Evolutionary conservation across 2,113 vertebrate genomes (phyloP).

Genomic region (Nothobranchius furzeri): DNA sequence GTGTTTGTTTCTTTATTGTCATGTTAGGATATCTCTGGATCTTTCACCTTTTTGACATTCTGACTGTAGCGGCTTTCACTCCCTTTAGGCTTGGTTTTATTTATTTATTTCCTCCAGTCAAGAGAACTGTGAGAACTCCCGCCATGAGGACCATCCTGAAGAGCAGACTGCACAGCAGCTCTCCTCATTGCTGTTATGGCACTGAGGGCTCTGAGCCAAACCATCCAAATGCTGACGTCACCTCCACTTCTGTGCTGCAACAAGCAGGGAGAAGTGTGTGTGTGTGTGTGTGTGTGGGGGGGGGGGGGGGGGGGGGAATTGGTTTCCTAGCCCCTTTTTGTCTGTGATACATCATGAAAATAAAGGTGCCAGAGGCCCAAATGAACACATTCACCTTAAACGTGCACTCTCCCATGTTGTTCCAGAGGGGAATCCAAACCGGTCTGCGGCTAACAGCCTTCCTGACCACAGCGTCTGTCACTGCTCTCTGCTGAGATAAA

Average conservation of each 20-base stretch:
- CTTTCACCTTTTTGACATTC: not conserved
- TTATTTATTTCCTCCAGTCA: conserved; percentile 8
- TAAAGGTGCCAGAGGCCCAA: conserved; percentile 76
- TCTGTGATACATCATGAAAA: conserved; percentile 82
- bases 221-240: conserved; percentile 80
- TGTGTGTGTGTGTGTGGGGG: conserved; percentile 32
- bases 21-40: too few relatives aligned
- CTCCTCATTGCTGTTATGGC: conserved; percentile 75
- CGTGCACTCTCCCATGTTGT: conserved; percentile 78
- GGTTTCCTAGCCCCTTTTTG: conserved; percentile 73
- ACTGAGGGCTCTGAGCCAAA: conserved; percentile 73
- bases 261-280: conserved; percentile 19
- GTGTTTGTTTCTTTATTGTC: too few relatives aligned
- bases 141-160: conserved; percentile 51
- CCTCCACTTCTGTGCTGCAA: conserved; percentile 70
- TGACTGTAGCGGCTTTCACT: conserved; percentile 9
- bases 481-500: conserved; percentile 76
- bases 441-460: conserved; percentile 71
- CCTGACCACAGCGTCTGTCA: conserved; percentile 74
- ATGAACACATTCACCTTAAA: conserved; percentile 82
- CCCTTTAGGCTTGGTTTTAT: not conserved
- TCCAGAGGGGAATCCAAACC: conserved; percentile 78
- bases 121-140: conserved; percentile 58
- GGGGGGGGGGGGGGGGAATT: conserved; percentile 77
- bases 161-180: conserved; percentile 61